phyloP scores from a whole-genome alignment of 1,140 invertebrate species.

The Bombus ignitus region DNA sequence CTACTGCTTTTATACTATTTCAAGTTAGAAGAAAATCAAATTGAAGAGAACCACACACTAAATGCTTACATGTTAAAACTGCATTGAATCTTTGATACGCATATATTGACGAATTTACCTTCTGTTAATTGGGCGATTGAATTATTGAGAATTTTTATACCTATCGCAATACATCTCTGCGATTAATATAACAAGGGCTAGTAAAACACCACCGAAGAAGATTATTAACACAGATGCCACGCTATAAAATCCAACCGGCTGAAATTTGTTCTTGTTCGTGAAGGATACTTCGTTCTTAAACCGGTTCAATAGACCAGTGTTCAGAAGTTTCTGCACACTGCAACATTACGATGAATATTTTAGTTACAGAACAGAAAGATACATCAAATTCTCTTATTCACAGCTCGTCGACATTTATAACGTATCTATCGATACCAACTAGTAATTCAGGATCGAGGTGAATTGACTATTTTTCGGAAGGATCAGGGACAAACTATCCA shows the following conservation, averaged over 20 bases:
- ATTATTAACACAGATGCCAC: constrained; percentile 37
- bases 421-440: constrained; percentile 30
- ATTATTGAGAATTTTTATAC: neutral
- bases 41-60: neutral
- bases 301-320: constrained; percentile 43
- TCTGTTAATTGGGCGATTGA: neutral
- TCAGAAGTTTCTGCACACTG: constrained; percentile 61
- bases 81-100: neutral
- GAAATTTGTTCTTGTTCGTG: neutral
- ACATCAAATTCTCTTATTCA: neutral
- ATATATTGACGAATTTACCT: neutral
- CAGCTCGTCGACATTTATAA: too few species aligned
- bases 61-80: neutral
- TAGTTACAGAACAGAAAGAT: neutral
- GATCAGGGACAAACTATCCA: constrained; percentile 32
- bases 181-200: constrained; percentile 9
- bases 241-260: constrained; percentile 31
- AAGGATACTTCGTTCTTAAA: neutral
- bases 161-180: constrained; percentile 12
- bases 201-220: constrained; percentile 5
- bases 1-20: neutral
- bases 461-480: constrained; percentile 45
- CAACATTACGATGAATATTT: neutral
- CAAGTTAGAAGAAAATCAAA: neutral
- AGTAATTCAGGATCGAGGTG: constrained; percentile 37